Evolutionary conservation across 2,113 vertebrate species (phyloP).

Genomic region (Natator depressus): DNA sequence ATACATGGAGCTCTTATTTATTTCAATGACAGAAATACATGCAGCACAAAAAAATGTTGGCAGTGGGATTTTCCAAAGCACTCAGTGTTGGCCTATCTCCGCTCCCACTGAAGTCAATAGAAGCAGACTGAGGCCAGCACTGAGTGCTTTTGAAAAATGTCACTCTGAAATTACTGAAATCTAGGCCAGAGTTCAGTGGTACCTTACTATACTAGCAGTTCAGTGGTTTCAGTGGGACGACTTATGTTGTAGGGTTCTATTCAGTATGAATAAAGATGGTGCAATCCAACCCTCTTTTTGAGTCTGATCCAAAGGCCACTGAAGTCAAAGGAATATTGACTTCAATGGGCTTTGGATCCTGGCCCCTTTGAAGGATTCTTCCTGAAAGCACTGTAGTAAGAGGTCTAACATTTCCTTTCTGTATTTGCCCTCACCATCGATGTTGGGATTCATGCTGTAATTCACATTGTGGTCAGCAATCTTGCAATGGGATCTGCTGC

Average conservation of each 20-base stretch:
- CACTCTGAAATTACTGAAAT: background rate
- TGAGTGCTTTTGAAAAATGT: background rate
- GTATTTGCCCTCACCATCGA: constrained; percentile 20
- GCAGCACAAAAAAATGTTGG: background rate
- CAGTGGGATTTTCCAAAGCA: background rate
- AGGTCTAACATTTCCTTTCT: constrained; percentile 32
- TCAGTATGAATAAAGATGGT: background rate
- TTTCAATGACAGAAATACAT: background rate
- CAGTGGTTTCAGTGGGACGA: background rate
- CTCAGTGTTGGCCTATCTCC: background rate
- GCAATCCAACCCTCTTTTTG: background rate
- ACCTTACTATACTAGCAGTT: background rate
- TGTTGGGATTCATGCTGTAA: constrained; percentile 22
- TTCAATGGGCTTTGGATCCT: background rate
- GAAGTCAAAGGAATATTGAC: background rate
- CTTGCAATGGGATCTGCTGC: background rate
- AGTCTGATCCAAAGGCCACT: background rate
- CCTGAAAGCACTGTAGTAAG: background rate
- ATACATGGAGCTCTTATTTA: background rate
- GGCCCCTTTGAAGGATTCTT: background rate
- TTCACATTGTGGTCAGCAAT: constrained; percentile 16
- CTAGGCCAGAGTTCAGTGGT: background rate
- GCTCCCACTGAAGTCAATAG: background rate
- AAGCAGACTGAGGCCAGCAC: background rate
- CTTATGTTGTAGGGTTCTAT: background rate